A percentile compares a stretch with the other conserved stretches of the same genome.
Evolutionary conservation across 2,797 vertebrate genomes (phyloP).

Genomic region (Falco naumanni): DNA sequence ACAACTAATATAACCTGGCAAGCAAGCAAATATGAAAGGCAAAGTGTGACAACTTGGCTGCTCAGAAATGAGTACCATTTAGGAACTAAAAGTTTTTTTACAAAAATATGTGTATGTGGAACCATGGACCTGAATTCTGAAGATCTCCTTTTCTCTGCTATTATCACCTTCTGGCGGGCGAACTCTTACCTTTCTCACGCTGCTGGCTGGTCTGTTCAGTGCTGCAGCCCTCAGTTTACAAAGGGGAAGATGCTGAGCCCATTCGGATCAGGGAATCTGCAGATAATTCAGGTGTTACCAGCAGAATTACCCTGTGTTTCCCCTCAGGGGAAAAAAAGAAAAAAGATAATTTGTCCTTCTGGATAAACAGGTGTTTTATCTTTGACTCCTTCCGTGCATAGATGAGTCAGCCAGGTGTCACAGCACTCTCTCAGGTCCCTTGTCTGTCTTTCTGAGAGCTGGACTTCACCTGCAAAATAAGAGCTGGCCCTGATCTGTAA

Average conservation of each 20-base stretch:
- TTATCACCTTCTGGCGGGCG: neutral
- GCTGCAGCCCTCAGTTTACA: neutral
- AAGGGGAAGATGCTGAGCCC: neutral
- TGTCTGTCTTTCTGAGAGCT: neutral
- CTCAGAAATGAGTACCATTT: neutral
- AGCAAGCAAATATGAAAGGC: neutral
- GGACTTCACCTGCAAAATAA: neutral
- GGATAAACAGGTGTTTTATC: neutral
- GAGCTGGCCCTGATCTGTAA: neutral
- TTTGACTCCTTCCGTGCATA: neutral
- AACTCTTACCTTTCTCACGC: neutral
- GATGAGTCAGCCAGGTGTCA: neutral
- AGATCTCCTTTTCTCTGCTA: neutral
- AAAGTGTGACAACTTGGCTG: neutral
- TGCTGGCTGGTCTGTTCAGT: neutral
- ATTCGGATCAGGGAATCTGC: neutral
- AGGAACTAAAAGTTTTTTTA: neutral
- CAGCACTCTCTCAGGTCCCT: neutral
- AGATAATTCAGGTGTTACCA: neutral
- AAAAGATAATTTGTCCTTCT: neutral
- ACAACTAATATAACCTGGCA: neutral
- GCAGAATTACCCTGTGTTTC: neutral
- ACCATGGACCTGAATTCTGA: neutral
- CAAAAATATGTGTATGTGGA: neutral
- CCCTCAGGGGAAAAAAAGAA: rapidly evolving